These are phyloP conservation scores for Tipula helvola DNA, from an alignment of 2,888 invertebrate genomes.

Conservation along the genomic window DNA sequence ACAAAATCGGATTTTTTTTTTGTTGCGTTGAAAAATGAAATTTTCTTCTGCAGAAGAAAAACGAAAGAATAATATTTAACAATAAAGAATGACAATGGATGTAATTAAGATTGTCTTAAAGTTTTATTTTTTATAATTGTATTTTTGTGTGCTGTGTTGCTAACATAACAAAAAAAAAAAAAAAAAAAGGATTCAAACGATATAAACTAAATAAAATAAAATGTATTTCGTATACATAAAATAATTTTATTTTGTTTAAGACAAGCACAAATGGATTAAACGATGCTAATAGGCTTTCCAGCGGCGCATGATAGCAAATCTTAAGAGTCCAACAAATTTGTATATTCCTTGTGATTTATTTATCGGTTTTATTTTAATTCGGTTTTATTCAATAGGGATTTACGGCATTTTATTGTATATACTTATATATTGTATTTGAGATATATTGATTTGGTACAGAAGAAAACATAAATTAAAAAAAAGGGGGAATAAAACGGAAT, in stretches of 20 bases:
- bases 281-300: background rate
- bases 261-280: background rate
- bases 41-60: background rate
- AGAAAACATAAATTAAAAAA: background rate
- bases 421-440: background rate
- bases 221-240: background rate
- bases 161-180: background rate
- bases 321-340: background rate
- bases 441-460: background rate
- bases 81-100: background rate
- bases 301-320: background rate
- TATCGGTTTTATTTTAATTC: background rate
- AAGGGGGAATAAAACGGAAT: background rate
- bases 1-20: background rate
- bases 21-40: background rate
- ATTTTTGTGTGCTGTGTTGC: background rate
- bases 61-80: background rate
- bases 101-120: conserved; percentile 4
- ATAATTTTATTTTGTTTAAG: background rate
- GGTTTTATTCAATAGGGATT: background rate
- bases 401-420: background rate
- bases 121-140: background rate
- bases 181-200: background rate
- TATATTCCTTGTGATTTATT: background rate
- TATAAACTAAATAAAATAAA: background rate